Base-by-base conservation (phyloP, 2,888 invertebrate species). In the Caenorhabditis sp. region DNA sequence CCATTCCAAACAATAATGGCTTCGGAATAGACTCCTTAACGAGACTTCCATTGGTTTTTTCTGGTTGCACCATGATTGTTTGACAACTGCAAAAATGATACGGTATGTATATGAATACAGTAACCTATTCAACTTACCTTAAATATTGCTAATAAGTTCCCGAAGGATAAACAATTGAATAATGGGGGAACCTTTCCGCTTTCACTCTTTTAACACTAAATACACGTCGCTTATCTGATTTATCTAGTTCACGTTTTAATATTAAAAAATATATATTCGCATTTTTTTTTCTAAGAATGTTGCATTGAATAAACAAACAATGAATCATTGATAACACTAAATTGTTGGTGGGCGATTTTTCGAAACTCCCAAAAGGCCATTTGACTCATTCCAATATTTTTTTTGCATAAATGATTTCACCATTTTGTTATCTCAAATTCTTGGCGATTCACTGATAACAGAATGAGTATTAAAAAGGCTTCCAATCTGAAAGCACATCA, bases 201-300 rank as follows among this genome's bases (percentile, higher is more conserved):
- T 43, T 14, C 14, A 3, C 17, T 17, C 14, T 43, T 43, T 43
- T 43, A 43, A 10, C 12, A 6, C 6, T 17, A 43, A 43, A 17
- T 17, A 5, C 43, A 43, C 31, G 49, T 26, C 49, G 14, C n/a
- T 59, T 24, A 43, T 59, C 60, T 24, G 60, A n/a, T 31, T 36
- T 43, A 4, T n/a, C n/a, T 6, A 8, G 26, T 50, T 62, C 26
- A 17, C 27, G 51, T 43, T 43, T 23, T 49, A n/a, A 43, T 50
- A 12, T 24, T n/a, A 12, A 53, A 43, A 10, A 19, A 10, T 17
- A n/a, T 51, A 53, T 24, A 53, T 51, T 62, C 21, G 19, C 53
- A 23, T 24, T 8, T 26, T 62, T 36, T 23, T 17, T 23, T 21
- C 21, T 21, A 14, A 17, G 17, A 17, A 17, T 10, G 43, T 17